Base-by-base conservation (phyloP, 2,888 invertebrate genomes). In the Eupithecia centaureata region DNA sequence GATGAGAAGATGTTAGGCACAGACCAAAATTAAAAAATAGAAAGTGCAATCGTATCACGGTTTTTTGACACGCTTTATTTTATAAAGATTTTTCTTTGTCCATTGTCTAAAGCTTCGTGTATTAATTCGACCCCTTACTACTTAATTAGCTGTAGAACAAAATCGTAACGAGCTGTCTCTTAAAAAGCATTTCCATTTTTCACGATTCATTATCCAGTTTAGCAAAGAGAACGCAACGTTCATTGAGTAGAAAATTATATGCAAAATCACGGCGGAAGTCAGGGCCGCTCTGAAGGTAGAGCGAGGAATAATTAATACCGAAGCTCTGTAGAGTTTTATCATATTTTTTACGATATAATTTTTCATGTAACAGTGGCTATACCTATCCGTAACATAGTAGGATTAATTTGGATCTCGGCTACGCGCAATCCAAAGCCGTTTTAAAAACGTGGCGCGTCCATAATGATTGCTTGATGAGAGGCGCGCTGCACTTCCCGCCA, bases 391-490 rank as follows among this genome's bases (percentile, higher is more conserved):
- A 86, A 87, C 83, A 84, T 85, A 84, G 85, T 87, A 86, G 85
- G 85, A 87, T 90, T 91, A 90, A 90, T 91, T 90, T 88, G 85
- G 85, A 87, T 85, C 84, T 78, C 80, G 83, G 84, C 82, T 83
- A 86, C 83, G 86, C 85, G 88, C 83, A 86, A 85, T 86, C 83
- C 82, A 79, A 86, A 86, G 89, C 89, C 87, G 86, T 92, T 92
- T 90, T 89, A 90, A 92, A 92, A 92, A 92, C 89, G 86, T 92
- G 92, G 91, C 87, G 91, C 91, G 79, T 82, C 82, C 89, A 86
- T 91, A 91, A 91, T 90, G 91, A 89, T 87, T 86, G 87, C 90
- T 90, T 90, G 90, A 91, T 91, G 91, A 89, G 86, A 85, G 79
- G 73, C 79, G 83, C 84, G 86, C 79, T 86, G 86, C 84, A 84